These are phyloP conservation scores for Nothocercus julius DNA, from an alignment of 2,113 vertebrate species.

Conservation along the genomic window DNA sequence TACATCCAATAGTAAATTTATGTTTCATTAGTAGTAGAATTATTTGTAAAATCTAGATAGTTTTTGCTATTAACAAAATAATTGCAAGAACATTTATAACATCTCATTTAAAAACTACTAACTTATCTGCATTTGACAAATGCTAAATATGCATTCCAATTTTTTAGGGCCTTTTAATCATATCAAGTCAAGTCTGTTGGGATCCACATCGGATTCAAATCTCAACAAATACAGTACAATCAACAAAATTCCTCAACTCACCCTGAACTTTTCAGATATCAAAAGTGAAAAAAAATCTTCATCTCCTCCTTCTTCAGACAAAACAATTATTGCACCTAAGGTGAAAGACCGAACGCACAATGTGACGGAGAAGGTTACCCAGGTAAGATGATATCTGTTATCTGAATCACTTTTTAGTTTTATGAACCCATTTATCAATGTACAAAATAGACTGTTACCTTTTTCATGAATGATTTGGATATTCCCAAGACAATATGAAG, in stretches of 20 bases:
- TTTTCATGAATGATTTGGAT: neutral
- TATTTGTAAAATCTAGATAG: neutral
- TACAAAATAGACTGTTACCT: neutral
- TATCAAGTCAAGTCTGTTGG: conserved; percentile 94
- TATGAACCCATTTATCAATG: neutral
- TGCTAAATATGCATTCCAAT: conserved; percentile 52
- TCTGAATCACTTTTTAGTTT: neutral
- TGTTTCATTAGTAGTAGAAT: neutral
- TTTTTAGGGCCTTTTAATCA: conserved; percentile 94
- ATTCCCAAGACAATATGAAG: neutral
- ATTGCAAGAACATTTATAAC: neutral
- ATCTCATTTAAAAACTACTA: neutral
- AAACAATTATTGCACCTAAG: conserved; percentile 96
- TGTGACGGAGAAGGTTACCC: conserved; percentile 98
- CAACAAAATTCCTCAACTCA: conserved; percentile 97
- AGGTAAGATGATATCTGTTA: conserved; percentile 79
- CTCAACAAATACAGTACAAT: conserved; percentile 99
- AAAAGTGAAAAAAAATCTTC: conserved; percentile 93
- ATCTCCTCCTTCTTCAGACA: conserved; percentile 94
- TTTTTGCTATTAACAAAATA: neutral
- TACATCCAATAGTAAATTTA: neutral
- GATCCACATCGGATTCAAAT: conserved; percentile 98
- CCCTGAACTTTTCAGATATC: conserved; percentile 95
- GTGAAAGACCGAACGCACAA: conserved; percentile 99
- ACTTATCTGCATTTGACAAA: conserved; percentile 12